Base-by-base conservation (phyloP, 2,113 vertebrate genomes). In the Poeciliopsis turrubarensis region DNA sequence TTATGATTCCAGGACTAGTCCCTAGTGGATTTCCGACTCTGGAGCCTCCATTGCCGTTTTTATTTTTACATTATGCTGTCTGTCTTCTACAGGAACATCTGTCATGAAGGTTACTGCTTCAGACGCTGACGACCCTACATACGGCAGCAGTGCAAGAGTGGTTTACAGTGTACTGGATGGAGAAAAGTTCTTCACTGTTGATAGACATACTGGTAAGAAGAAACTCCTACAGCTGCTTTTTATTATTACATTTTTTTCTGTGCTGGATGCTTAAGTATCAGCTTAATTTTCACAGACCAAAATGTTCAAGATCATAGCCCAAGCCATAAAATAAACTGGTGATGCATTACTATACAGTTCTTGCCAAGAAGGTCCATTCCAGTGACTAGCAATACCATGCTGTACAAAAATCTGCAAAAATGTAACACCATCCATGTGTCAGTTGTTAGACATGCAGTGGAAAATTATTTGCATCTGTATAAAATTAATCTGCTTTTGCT, bases 71-170 rank as follows among this genome's bases (percentile, higher is more conserved):
- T 72, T 65, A 65, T 39, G 29, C 17, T 80, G 67, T 74, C 68
- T 84, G 2, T 83, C 72, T 68, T 68, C 70, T n/a, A 78, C 94
- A 99, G 98, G 97, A 83, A 98, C 98, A 0, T 98, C 98, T 0
- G 97, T 99, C 82, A 99, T 99, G 96, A 97, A 97, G 93, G 97
- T 99, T 75, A 96, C 96, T 83, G 98, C 98, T 0, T 97, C 96
- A 0, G 98, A 99, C 31, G 98, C 96, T 0, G 98, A 99, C 0
- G 98, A 99, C 90, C 98, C 97, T 64, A 96, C 96, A 0, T 99
- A 99, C 0, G 98, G 98, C 67, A 99, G 96, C 95, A 99, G 98
- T 31, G 98, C 98, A 62, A 89, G 96, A 67, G 94, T 99, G 54
- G 95, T 98, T 60, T 99, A 99, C 94, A 98, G 97, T 0, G 95